A percentile compares a stretch with the other conserved stretches of the same genome.
phyloP scores from a whole-genome alignment of 2,113 vertebrate species.

The Arvicanthis niloticus region DNA sequence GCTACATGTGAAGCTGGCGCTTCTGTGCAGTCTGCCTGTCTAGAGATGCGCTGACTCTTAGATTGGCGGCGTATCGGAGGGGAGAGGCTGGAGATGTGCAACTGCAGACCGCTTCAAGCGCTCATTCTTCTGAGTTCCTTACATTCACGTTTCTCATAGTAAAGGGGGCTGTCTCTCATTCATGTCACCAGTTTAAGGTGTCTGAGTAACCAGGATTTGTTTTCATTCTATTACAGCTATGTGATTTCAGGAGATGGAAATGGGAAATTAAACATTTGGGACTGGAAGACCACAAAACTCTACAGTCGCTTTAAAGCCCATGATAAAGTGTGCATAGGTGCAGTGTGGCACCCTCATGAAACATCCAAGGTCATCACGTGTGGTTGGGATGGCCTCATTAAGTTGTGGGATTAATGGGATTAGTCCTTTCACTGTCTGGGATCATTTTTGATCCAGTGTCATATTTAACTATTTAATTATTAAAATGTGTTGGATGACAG shows the following conservation, averaged over 20 bases:
- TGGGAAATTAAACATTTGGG: slow-evolving; percentile 99
- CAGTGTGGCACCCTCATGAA: slow-evolving; percentile 98
- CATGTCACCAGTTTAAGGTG: neutral
- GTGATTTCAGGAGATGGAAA: slow-evolving; percentile 99
- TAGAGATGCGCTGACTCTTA: neutral
- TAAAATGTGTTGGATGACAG: slow-evolving; percentile 71
- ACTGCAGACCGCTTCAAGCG: neutral
- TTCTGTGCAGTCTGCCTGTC: neutral
- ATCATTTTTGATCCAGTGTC: slow-evolving; percentile 74
- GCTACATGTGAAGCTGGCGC: neutral
- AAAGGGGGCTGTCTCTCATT: neutral
- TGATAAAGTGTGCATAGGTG: slow-evolving; percentile 98
- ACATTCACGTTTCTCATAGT: neutral
- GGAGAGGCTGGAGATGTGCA: neutral
- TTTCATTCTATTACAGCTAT: slow-evolving; percentile 88
- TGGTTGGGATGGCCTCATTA: slow-evolving; percentile 99
- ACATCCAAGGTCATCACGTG: slow-evolving; percentile 99
- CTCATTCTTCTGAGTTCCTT: neutral
- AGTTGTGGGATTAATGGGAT: slow-evolving; percentile 94
- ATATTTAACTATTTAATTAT: slow-evolving; percentile 82
- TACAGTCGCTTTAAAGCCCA: slow-evolving; percentile 99
- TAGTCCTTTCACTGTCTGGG: slow-evolving; percentile 50
- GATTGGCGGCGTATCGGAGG: neutral
- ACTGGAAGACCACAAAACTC: slow-evolving; percentile 99
- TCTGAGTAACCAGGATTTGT: slow-evolving; percentile 46